Conservation (phyloP, 2,797 vertebrate genomes). For the Protonibea diacanthus region DNA sequence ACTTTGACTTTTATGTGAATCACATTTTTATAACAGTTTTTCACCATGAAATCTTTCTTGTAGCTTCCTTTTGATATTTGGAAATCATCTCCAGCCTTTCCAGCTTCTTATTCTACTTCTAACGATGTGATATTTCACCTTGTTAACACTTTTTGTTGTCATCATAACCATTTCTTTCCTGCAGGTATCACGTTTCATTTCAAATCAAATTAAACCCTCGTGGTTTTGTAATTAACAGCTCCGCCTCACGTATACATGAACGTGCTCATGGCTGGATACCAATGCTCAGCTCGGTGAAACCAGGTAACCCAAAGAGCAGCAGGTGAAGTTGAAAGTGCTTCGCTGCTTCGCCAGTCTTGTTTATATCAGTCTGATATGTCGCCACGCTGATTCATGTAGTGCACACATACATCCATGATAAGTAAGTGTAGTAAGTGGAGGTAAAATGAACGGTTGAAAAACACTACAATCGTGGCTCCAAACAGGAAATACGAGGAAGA, state of each 20-base stretch:
- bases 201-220: background rate
- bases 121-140: background rate
- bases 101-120: background rate
- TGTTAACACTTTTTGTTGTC: background rate
- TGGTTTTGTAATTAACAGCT: background rate
- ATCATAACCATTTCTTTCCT: background rate
- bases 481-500: no score
- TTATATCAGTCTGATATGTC: no score
- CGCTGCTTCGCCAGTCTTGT: no score
- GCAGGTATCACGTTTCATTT: background rate
- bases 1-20: background rate
- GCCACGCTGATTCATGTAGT: no score
- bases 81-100: background rate
- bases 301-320: background rate
- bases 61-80: background rate
- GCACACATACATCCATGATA: no score
- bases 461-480: no score
- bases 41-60: background rate
- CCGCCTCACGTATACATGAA: background rate
- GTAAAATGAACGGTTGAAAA: no score
- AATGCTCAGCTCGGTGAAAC: no score
- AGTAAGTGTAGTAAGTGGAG: no score
- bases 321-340: background rate
- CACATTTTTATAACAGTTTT: background rate
- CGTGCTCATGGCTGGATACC: background rate